These are phyloP conservation scores for Clupea harengus DNA, from an alignment of 2,113 vertebrate species.

Conservation along the genomic window DNA sequence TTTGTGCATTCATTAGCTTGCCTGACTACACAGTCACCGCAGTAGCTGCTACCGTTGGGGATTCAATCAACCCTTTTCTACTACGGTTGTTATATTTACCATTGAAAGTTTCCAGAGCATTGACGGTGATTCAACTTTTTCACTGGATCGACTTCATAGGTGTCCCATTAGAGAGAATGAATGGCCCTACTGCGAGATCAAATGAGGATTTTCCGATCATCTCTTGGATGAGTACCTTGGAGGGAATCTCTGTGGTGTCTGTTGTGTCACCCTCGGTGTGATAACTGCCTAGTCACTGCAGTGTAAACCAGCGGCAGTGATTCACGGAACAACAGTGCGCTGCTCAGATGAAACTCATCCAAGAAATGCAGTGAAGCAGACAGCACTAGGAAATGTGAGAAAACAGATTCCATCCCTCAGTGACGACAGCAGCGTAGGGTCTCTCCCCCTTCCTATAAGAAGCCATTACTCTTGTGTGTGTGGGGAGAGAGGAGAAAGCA, in stretches of 20 bases:
- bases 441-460: constrained; percentile 50
- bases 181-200: no score
- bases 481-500: constrained; percentile 14
- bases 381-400: neutral
- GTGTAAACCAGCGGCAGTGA: neutral
- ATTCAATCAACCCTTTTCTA: no score
- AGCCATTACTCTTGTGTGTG: constrained; percentile 11
- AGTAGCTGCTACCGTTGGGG: no score
- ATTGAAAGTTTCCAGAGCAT: no score
- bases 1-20: no score
- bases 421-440: constrained; percentile 37
- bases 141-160: no score
- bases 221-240: neutral
- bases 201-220: neutral
- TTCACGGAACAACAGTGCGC: neutral
- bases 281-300: neutral
- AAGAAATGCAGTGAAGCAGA: neutral
- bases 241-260: neutral
- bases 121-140: no score
- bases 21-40: no score
- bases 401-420: constrained; percentile 22
- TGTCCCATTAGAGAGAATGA: no score
- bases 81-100: no score
- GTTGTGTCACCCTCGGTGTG: neutral
- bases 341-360: neutral